Evolutionary conservation across 1,140 invertebrate species (phyloP).

Genomic region (Palaemon carinicauda): DNA sequence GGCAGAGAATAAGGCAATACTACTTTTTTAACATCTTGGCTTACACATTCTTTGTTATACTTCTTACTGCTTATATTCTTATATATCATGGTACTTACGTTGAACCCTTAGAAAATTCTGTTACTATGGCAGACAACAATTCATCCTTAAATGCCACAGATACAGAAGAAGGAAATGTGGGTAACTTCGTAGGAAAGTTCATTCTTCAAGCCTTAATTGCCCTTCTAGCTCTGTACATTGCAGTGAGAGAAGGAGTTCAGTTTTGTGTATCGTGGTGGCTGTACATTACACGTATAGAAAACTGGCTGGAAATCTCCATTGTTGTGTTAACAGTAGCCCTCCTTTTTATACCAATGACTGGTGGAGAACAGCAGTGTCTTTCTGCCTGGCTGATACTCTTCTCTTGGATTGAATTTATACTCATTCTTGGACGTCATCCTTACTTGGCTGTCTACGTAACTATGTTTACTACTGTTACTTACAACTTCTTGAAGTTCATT

Average conservation of each 20-base stretch:
- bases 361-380: constrained; percentile 67
- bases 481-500: constrained; percentile 61
- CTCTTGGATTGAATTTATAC: constrained; percentile 77
- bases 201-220: constrained; percentile 33
- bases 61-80: constrained; percentile 62
- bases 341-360: constrained; percentile 68
- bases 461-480: constrained; percentile 61
- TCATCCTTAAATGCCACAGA: not conserved
- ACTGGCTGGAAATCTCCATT: constrained; percentile 64
- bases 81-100: constrained; percentile 36
- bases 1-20: constrained; percentile 76
- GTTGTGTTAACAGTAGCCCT: constrained; percentile 69
- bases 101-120: not conserved
- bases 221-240: constrained; percentile 28
- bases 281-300: constrained; percentile 51
- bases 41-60: constrained; percentile 75
- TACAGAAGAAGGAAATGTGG: not conserved
- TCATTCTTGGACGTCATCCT: constrained; percentile 79
- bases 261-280: constrained; percentile 48
- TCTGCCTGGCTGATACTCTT: constrained; percentile 76
- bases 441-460: constrained; percentile 70
- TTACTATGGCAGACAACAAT: not conserved
- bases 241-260: constrained; percentile 49
- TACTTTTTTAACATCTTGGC: constrained; percentile 78
- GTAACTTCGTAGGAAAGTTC: not conserved